Base-by-base conservation (phyloP, 2,797 vertebrate genomes). In the Hozukius guyotensis region DNA sequence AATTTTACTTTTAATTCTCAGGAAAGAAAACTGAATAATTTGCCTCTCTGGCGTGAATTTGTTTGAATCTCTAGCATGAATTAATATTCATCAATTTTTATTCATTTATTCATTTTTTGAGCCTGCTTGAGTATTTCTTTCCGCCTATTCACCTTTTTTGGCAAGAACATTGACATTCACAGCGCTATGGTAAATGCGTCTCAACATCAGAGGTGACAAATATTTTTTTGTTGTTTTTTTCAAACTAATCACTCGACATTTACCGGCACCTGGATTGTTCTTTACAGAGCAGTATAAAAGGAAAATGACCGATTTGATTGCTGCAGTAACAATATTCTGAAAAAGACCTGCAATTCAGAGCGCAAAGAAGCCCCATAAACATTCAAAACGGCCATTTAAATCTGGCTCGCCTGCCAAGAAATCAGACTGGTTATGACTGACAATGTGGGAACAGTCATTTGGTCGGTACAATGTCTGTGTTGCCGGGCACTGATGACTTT, bases 301-400 rank as follows among this genome's bases (percentile, higher is more conserved):
- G 22, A 77, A 77, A 85, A 60, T 77, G 68, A 13, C 64, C 32
- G 71, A 67, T 81, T 52, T 82, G 74, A 86, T 80, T 66, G 80
- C 69, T 75, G 70, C 55, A 25, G 49, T 53, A 66, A 83, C 75
- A 64, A n/a, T 34, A 34, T 65, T 59, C 71, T 59, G 25, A 6
- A 78, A 81, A 75, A 20, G 31, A 46, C 12, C 62, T 42, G 81
- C 64, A 80, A 86, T 77, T 81, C 55, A 75, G 67, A 65, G 31
- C 76, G 68, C 8, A n/a, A 74, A 81, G 72, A 82, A 56, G 34
- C 6, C 55, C 49, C 61, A 12, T 83, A 69, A 90, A 81, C 67
- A 72, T 46, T 75, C 60, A 60, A 74, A 80, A 67, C 36, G 67
- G 65, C 49, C 68, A 8, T 72, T 86, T 78, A 46, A 80, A 60